Evolutionary conservation across 2,888 invertebrate genomes (phyloP), one percentile per base, ranked within the genome.

Genomic region (Tigriopus californicus): DNA sequence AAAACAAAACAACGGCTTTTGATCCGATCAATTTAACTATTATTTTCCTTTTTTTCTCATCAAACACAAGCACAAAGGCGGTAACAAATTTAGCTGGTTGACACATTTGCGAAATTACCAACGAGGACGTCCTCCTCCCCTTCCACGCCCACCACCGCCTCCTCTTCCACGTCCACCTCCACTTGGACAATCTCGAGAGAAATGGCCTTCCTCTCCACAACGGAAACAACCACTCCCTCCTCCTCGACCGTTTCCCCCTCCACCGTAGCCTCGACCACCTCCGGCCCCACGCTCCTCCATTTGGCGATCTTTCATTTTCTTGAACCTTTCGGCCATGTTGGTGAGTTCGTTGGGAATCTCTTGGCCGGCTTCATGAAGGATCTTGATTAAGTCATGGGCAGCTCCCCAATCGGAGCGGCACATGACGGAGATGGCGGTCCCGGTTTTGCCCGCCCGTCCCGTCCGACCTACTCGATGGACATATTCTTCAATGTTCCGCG

Each of bases 391-490:
- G 58, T 85, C 83, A 61, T 76, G 73, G 1, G 92, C 89, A 67
- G 83, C 79, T 12, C 75, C 78, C 87, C 91, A 90, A 70, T 94
- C 90, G 25, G 15, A 18, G 10, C 49, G 15, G 0, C 90, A 81
- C 63, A 95, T 74, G 65, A 85, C 81, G 59, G 88, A 85, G 41
- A 92, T 78, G 0, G 91, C 82, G 58, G 80, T 80, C 0, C 95
- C 94, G 0, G 78, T 79, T 61, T 79, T 79, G 15, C 94, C 94
- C 15, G 95, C 94, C 61, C 94, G 77, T 0, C 94, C 95, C 0
- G 94, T 95, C 62, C 95, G 78, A 0, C 94, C 94, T n/a, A 95
- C 88, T 62, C 94, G 78, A 69, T 95, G 94, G 0, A 90, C 90
- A 72, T 94, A 95, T 67, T 95, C 94, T 70, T 94, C 94, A 66